A percentile compares a stretch with the other conserved stretches of the same genome.
These are phyloP conservation scores for Sinella curviseta DNA, from an alignment of 1,140 invertebrate genomes.

Conservation along the genomic window DNA sequence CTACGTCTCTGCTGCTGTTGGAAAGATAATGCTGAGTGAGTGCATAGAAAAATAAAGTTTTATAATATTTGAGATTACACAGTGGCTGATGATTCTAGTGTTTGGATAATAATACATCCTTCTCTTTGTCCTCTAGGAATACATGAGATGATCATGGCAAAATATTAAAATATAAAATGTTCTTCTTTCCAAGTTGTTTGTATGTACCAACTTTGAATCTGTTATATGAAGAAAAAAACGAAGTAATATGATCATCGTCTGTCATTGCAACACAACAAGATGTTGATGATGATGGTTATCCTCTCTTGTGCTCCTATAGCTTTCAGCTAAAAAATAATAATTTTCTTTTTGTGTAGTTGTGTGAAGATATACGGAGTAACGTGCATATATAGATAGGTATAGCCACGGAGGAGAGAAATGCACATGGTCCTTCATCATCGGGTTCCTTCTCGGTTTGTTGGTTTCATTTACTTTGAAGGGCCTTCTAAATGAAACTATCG, in stretches of 20 bases:
- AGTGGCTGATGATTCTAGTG: neutral
- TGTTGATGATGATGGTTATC: neutral
- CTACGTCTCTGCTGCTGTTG: neutral
- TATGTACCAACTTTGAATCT: neutral
- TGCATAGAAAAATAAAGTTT: neutral
- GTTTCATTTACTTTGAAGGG: slow-evolving; percentile 13
- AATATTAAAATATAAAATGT: no score
- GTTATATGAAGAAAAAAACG: neutral
- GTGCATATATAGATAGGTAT: no score
- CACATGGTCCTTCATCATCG: no score
- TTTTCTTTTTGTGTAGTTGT: no score
- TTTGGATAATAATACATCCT: neutral
- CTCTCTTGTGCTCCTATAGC: no score
- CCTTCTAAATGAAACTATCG: neutral
- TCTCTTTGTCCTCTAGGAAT: neutral
- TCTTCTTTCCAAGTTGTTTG: no score
- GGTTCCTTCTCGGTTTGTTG: slow-evolving; percentile 4
- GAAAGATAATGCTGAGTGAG: neutral
- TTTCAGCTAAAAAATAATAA: no score
- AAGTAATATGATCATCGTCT: neutral
- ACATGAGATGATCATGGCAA: no score
- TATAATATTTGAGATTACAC: neutral
- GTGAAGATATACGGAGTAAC: no score
- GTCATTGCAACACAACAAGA: neutral
- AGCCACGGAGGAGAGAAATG: no score